Evolutionary conservation across 2,113 vertebrate species (phyloP), one percentile per base, ranked within the genome.

Genomic region (Siniperca knerii): DNA sequence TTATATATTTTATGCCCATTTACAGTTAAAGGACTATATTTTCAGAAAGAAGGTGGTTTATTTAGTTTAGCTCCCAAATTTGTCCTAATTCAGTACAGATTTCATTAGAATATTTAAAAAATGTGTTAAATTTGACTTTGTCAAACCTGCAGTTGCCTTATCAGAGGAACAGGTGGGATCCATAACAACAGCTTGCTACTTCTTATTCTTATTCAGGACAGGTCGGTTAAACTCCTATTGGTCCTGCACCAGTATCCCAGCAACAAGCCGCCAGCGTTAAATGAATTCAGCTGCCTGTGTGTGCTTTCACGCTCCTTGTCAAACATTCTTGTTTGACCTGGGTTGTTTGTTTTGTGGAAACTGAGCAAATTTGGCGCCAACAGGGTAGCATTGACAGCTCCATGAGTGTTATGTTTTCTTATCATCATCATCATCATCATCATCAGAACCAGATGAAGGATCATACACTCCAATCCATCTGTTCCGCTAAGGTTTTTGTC

Each of bases 301-400:
- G 62, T 87, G 48, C 57, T 75, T 57, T 70, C 70, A 29, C 0
- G 4, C 20, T 70, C 52, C 62, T 81, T 6, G 6, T 80, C 46
- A 89, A 83, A 85, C 77, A 67, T 40, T 69, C 33, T 8, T 89
- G 74, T 89, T 82, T 82, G 68, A 81, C 48, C 40, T 50, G 62
- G 54, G 12, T 35, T 90, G 88, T 86, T 84, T 87, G 79, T 52
- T 74, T 75, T 82, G 69, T 78, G 75, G 23, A 76, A 81, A 74
- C 20, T 33, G 82, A 75, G 55, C 50, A 48, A 8, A 72, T 70
- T 35, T 42, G n/a, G 6, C 3, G 0, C 2, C 18, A 6, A 15
- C 18, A 12, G 11, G 8, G 48, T 62, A n/a, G 62, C 21, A 18
- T 15, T 62, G 48, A 70, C 25, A 44, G 40, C 33, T 70, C 52